phyloP scores from a whole-genome alignment of 1,140 invertebrate species.

The Drosophila parvula region DNA sequence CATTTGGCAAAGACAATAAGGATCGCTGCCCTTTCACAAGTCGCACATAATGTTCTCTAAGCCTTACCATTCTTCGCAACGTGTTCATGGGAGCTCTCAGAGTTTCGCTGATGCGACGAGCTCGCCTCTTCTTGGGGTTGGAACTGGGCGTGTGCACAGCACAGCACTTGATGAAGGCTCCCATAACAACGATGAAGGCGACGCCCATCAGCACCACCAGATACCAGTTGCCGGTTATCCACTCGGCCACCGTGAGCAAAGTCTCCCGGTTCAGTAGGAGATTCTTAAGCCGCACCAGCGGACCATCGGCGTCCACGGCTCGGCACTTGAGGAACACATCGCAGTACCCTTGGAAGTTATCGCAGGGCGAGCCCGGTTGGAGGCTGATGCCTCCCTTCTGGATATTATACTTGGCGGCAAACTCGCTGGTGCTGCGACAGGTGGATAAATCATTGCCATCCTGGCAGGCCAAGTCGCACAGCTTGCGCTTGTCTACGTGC shows the following conservation, averaged over 20 bases:
- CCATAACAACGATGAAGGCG: conserved; percentile 97
- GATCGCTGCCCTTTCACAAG: too few species aligned
- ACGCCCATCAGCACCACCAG: conserved; percentile 96
- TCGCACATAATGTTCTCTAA: too few species aligned
- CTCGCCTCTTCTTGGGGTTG: conserved; percentile 96
- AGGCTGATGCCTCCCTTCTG: conserved; percentile 94
- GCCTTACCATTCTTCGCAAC: conserved; percentile 87
- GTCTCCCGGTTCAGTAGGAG: conserved; percentile 97
- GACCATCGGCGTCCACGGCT: conserved; percentile 98
- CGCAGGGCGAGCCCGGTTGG: conserved; percentile 97
- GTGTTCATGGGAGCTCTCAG: conserved; percentile 95
- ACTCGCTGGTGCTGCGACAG: conserved; percentile 95
- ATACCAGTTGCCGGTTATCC: conserved; percentile 98
- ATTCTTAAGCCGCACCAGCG: conserved; percentile 97
- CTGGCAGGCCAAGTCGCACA: conserved; percentile 98
- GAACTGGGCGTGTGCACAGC: conserved; percentile 99
- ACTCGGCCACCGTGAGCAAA: conserved; percentile 92
- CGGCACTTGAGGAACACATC: conserved; percentile 99
- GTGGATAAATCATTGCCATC: conserved; percentile 90
- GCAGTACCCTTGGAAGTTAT: conserved; percentile 99
- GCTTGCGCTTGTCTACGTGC: conserved; percentile 91
- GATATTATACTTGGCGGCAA: conserved; percentile 89
- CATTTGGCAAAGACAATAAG: too few species aligned
- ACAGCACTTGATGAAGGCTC: conserved; percentile 99
- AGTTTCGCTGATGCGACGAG: conserved; percentile 93